Percentiles rank a stretch among this genome's conserved stretches.
phyloP scores from a whole-genome alignment of 2,113 vertebrate species.

The human (Homo sapiens) region DNA sequence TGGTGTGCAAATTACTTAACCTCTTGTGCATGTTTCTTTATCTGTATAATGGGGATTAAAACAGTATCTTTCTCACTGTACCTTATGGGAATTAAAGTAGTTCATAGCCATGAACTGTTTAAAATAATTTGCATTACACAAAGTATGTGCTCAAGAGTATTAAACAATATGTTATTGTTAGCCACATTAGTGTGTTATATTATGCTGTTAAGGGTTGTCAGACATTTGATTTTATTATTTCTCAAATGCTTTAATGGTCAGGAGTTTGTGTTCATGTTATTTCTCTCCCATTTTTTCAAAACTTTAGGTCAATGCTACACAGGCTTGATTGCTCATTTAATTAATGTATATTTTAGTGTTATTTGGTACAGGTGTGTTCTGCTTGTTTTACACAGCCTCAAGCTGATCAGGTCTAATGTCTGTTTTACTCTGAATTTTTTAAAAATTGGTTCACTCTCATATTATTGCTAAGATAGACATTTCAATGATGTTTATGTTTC shows the following conservation, averaged over 20 bases:
- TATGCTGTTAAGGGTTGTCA: background rate
- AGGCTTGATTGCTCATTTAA: background rate
- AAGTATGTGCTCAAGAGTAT: background rate
- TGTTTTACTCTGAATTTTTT: background rate
- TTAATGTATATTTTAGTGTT: background rate
- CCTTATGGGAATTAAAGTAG: background rate
- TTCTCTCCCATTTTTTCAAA: background rate
- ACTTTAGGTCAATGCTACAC: background rate
- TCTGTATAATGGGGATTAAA: background rate
- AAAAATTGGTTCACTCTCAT: background rate
- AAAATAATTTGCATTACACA: background rate
- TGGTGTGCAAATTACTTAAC: background rate
- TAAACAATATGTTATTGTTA: background rate
- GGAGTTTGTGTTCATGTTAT: background rate
- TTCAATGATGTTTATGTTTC: background rate
- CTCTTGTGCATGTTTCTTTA: background rate
- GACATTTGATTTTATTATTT: constrained; percentile 30
- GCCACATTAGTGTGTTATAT: background rate
- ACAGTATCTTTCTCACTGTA: background rate
- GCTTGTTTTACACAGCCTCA: background rate
- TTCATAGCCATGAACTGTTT: background rate
- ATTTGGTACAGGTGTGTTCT: background rate
- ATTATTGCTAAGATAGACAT: background rate
- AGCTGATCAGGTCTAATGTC: background rate
- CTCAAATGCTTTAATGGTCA: background rate